Evolutionary conservation across 1,140 invertebrate species (phyloP).

Genomic region (Philopotamus ludificatus): DNA sequence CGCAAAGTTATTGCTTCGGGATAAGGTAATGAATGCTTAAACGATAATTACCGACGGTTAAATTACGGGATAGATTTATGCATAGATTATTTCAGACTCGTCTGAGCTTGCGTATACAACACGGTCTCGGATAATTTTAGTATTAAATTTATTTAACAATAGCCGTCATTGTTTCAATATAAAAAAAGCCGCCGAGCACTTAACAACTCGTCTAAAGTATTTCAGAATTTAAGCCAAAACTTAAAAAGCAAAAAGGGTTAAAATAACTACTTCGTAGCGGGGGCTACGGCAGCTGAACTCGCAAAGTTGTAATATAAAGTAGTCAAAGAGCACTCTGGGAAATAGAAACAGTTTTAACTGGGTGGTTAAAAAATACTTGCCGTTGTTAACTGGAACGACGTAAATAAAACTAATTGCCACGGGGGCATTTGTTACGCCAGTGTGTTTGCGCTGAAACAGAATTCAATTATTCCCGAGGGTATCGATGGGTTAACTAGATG

Average conservation of each 20-base stretch:
- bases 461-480: no score
- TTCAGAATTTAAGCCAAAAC: conserved; percentile 23
- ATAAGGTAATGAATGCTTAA: no score
- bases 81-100: no score
- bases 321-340: conserved; percentile 29
- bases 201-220: conserved; percentile 10
- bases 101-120: no score
- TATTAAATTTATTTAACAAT: no score
- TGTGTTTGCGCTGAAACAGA: no score
- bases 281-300: conserved; percentile 13
- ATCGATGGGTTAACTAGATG: no score
- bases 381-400: neutral
- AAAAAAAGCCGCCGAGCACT: conserved; percentile 1
- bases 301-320: conserved; percentile 30
- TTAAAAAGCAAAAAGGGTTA: conserved; percentile 11
- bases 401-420: neutral
- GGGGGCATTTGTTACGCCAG: neutral
- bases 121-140: no score
- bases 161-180: no score
- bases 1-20: no score
- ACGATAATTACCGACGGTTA: no score
- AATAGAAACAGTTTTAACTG: conserved; percentile 34
- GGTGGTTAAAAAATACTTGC: neutral
- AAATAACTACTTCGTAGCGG: conserved; percentile 5
- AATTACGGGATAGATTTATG: no score